phyloP scores from a whole-genome alignment of 2,797 vertebrate species.

The Cyprinella venusta region DNA sequence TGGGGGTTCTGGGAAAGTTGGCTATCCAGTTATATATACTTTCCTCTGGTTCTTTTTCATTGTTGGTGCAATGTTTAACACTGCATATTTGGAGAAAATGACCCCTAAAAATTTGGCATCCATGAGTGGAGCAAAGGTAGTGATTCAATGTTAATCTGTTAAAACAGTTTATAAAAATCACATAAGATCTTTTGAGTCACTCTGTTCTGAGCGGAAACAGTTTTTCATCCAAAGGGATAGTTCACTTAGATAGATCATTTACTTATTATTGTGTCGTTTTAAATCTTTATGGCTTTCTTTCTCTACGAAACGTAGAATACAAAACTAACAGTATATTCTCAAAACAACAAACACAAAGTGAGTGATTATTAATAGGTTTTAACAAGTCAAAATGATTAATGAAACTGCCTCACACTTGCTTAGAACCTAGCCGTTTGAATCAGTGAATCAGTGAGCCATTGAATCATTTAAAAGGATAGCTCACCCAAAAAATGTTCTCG shows the following conservation, averaged over 20 bases:
- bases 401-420: not conserved
- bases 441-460: too few relatives aligned
- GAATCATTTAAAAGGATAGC: too few relatives aligned
- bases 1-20: constrained; percentile 23
- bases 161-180: not conserved
- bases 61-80: not conserved
- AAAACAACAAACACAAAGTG: not conserved
- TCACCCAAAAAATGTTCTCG: too few relatives aligned
- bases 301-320: not conserved
- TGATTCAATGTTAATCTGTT: not conserved
- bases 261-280: too few relatives aligned
- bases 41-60: constrained; percentile 1
- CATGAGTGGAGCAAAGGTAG: not conserved
- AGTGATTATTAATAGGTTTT: not conserved
- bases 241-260: too few relatives aligned
- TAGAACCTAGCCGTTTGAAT: too few relatives aligned
- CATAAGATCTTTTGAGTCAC: constrained; percentile 2
- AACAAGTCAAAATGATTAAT: not conserved
- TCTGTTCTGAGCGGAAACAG: not conserved
- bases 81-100: constrained; percentile 14
- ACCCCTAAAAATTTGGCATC: not conserved
- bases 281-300: too few relatives aligned
- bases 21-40: constrained; percentile 1
- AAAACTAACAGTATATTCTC: too few relatives aligned
- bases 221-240: too few relatives aligned